Conservation (phyloP, 2,113 vertebrate species). For the Protobothrops flavoviridis region DNA sequence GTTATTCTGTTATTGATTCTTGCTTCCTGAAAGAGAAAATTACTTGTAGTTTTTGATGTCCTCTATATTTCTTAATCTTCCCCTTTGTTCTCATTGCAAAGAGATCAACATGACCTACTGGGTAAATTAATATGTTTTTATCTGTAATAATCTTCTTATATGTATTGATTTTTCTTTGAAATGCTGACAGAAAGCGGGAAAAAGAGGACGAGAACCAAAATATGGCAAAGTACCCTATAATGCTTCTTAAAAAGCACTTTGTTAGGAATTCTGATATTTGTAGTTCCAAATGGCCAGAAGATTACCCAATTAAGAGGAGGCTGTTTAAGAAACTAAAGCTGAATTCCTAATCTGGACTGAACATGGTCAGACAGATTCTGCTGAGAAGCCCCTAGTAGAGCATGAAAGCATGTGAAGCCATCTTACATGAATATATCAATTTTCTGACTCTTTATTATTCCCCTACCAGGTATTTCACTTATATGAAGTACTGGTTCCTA, state of each 20-base stretch:
- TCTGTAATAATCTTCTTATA: neutral
- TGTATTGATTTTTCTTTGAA: conserved; percentile 15
- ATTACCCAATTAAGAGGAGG: neutral
- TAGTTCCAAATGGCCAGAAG: neutral
- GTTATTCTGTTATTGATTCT: conserved; percentile 1
- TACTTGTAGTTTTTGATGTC: neutral
- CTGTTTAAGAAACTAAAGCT: neutral
- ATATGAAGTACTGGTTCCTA: neutral
- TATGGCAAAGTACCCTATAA: neutral
- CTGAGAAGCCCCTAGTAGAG: neutral
- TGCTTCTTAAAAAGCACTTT: neutral
- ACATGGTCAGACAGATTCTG: neutral
- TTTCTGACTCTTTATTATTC: neutral
- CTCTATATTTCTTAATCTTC: neutral
- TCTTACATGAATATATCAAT: neutral
- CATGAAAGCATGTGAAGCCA: neutral
- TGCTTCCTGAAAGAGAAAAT: conserved; percentile 9
- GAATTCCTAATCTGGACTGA: neutral
- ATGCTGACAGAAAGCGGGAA: neutral
- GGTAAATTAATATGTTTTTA: neutral
- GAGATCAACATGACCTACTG: neutral
- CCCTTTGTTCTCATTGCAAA: neutral
- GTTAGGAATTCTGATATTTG: neutral
- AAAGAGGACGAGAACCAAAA: neutral
- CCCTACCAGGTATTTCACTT: neutral